Evolutionary conservation across 2,888 invertebrate species (phyloP), one percentile per base, ranked within the genome.

Genomic region (Aproaerema taeniolella): DNA sequence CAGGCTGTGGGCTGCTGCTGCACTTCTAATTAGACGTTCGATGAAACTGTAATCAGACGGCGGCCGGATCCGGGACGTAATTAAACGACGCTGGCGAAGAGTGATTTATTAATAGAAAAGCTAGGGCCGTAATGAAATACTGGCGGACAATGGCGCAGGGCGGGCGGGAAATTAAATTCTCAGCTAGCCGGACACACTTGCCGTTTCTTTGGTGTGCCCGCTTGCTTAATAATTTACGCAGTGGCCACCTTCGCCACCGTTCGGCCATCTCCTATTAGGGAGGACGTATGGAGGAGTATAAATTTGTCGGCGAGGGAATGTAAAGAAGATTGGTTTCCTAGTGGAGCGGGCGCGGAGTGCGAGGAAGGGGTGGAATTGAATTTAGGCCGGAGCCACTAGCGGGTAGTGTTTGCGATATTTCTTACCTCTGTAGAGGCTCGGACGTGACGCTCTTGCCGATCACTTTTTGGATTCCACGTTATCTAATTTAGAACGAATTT

Each of bases 21-120:
- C 83, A 83, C 78, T 80, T 70, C 81, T 83, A 85, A 85, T 86
- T 85, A 86, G 81, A 83, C 81, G 85, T 83, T 85, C 86, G 82
- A 86, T 85, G 83, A 85, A 82, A 85, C 75, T 83, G 86, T 86
- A 83, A 86, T 86, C 85, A 83, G 81, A 81, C 80, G 79, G 67
- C 69, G 80, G 73, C 68, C 74, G 78, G 80, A 82, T 80, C 80
- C 76, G 70, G 80, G 76, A 71, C 78, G 86, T 85, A 86, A 86
- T 86, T 86, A 86, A 86, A 85, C 76, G 80, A 76, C 69, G 72
- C 74, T 70, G 73, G 82, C 85, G 83, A 86, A 83, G 80, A 85
- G 83, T 86, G 86, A 86, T 86, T 86, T 86, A 86, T 86, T 86
- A 86, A 85, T 86, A 86, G 86, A 85, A 85, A 83, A 86, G 83